Base-by-base conservation (phyloP, 2,888 invertebrate species). In the Melanophora roralis region DNA sequence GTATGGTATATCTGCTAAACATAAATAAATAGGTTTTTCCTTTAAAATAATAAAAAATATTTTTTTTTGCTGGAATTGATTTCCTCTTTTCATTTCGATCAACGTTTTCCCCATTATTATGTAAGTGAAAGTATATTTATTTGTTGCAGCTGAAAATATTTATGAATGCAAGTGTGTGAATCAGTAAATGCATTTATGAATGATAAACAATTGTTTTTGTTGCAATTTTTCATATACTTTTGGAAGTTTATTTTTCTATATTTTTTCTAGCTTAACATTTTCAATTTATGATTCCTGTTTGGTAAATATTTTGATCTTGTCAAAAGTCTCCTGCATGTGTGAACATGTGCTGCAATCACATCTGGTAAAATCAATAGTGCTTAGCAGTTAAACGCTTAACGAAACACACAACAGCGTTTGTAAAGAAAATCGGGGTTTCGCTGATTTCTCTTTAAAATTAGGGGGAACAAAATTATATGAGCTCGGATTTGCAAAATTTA, bases 21-120 rank as follows among this genome's bases (percentile, higher is more conserved):
- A 36, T 9, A 53, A 23, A 14, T n/a, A 27, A 27, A 27, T 27
- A 27, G 4, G 27, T 27, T 1, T 49, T 23, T 27, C 14, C 14
- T 49, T 7, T 1, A 23, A 55, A 12, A 71, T 71, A 60, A 60
- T 60, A 51, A 71, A 27, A 19, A 40, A 8, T 51, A n/a, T n/a
- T n/a, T n/a, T 72, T 51, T n/a, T 62, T 5, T 59, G 12, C 51
- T 53, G 34, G 9, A 53, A 72, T 53, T 62, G 71, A 62, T 53
- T 62, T 72, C 34, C 38, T 62, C 16, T 60, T 51, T 59, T 6
- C 27, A 14, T 27, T 51, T 62, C 51, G 51, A 62, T 62, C 53
- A 62, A 45, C 62, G 47, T 69, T 72, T 43, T 27, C 19, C n/a
- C n/a, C 27, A 32, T 60, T 23, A 69, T 38, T 23, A 1, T 16